A percentile compares a stretch with the other conserved stretches of the same genome.
Evolutionary conservation across 2,113 vertebrate genomes (phyloP).

Genomic region (Fukomys damarensis): DNA sequence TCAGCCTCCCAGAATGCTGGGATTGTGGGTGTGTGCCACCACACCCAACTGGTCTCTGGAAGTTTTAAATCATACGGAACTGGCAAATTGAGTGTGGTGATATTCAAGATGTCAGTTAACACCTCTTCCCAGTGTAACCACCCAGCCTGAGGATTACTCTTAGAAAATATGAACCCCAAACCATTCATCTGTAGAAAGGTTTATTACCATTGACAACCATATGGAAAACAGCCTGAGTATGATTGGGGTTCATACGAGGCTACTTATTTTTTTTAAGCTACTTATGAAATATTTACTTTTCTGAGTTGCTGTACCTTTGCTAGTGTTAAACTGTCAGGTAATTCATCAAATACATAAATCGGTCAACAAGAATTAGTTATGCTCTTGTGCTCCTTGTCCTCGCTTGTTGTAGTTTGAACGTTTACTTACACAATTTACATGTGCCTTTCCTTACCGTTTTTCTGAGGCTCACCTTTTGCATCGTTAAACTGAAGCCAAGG

Average conservation of each 20-base stretch:
- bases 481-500: neutral
- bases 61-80: neutral
- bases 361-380: neutral
- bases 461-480: constrained; percentile 24
- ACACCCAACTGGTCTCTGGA: neutral
- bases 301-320: neutral
- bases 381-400: neutral
- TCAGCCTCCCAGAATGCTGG: neutral
- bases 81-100: neutral
- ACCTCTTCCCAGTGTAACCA: neutral
- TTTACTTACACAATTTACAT: constrained; percentile 5
- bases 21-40: neutral
- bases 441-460: constrained; percentile 11
- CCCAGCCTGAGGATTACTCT: neutral
- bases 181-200: neutral
- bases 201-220: neutral
- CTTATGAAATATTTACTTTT: constrained; percentile 36
- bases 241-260: neutral
- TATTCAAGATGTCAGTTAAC: neutral
- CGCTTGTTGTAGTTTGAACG: neutral
- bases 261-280: neutral
- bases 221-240: neutral
- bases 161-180: constrained; percentile 26
- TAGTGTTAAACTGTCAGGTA: neutral
- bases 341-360: neutral